A percentile compares a stretch with the other conserved stretches of the same genome.
Evolutionary conservation across 2,113 vertebrate species (phyloP).

Genomic region (Syngnathus floridae): DNA sequence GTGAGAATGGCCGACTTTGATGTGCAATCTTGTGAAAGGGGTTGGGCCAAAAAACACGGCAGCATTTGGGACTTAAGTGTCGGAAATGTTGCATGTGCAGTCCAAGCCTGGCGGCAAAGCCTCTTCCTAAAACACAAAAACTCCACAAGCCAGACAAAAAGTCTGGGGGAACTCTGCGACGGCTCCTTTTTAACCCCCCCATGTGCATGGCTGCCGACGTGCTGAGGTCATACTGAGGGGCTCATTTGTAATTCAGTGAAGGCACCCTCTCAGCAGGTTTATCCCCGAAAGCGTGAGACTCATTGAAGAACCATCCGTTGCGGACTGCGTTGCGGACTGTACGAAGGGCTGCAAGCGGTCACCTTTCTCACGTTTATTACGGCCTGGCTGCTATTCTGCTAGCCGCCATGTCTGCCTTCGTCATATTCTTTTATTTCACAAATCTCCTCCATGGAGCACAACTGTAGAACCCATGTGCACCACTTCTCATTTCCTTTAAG

Average conservation of each 20-base stretch:
- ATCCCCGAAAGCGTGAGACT: constrained; percentile 24
- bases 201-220: too few species aligned
- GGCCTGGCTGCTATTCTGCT: constrained; percentile 27
- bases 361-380: constrained; percentile 42
- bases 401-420: constrained; percentile 31
- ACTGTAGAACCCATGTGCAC: constrained; percentile 15
- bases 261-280: constrained; percentile 20
- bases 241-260: constrained; percentile 59
- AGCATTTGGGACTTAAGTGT: not conserved
- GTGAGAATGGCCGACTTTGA: not conserved
- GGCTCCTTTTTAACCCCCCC: constrained; percentile 6
- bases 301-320: constrained; percentile 24
- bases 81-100: not conserved
- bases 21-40: too few species aligned
- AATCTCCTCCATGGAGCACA: constrained; percentile 38
- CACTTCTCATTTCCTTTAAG: constrained; percentile 63
- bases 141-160: not conserved
- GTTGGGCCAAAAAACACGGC: too few species aligned
- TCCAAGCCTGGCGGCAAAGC: not conserved
- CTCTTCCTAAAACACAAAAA: not conserved
- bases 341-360: constrained; percentile 24
- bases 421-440: constrained; percentile 44
- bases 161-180: not conserved
- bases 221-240: constrained; percentile 38
- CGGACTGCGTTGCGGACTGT: constrained; percentile 28